A percentile compares a stretch with the other conserved stretches of the same genome.
Conservation (phyloP, 2,888 invertebrate species). For the Deroplatys truncata region DNA sequence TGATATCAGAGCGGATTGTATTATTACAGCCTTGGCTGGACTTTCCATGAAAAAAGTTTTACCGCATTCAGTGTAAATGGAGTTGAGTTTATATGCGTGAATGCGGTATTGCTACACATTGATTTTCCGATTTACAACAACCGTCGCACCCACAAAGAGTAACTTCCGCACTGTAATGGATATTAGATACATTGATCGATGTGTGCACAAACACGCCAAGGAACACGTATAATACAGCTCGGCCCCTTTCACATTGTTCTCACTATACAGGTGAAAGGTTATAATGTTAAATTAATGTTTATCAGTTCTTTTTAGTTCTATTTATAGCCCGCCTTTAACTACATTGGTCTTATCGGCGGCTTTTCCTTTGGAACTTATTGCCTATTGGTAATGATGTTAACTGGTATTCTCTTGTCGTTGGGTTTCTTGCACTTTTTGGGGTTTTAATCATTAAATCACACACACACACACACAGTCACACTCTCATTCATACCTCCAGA, state of each 20-base stretch:
- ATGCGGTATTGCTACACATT: background rate
- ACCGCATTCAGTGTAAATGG: background rate
- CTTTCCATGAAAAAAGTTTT: background rate
- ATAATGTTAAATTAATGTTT: no score
- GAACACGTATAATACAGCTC: background rate
- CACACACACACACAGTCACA: no score
- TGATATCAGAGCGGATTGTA: background rate
- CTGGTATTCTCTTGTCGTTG: no score
- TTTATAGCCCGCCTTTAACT: no score
- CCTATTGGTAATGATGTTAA: no score
- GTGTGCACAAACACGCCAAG: background rate
- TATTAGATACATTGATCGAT: background rate
- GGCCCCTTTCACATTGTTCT: background rate
- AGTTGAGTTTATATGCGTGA: background rate
- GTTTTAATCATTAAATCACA: no score
- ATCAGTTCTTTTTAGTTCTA: no score
- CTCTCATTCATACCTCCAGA: no score
- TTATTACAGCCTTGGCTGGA: background rate
- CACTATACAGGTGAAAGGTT: background rate
- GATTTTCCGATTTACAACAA: background rate
- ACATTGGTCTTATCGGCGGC: no score
- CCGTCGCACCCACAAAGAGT: background rate
- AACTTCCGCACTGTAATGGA: background rate
- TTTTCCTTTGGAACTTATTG: no score
- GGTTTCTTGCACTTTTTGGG: no score